Evolutionary conservation across 2,113 vertebrate species (phyloP).

Genomic region (Talpa occidentalis): DNA sequence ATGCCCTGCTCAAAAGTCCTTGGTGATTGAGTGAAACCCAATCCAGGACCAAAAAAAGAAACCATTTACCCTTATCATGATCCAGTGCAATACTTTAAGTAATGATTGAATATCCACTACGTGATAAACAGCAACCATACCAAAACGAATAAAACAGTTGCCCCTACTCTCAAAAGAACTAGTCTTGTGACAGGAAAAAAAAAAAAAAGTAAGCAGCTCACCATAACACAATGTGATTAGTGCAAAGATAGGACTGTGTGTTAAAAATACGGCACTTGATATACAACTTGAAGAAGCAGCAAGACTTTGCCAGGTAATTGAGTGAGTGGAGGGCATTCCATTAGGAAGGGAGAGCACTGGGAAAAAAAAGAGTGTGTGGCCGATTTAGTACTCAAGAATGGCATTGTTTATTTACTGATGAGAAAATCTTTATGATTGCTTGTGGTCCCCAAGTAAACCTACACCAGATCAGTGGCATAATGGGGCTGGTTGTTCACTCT

Average conservation of each 20-base stretch:
- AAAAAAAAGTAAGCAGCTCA: neutral
- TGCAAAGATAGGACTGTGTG: neutral
- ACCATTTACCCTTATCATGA: neutral
- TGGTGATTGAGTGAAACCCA: neutral
- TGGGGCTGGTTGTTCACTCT: neutral
- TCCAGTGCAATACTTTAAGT: neutral
- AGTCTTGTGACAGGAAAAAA: neutral
- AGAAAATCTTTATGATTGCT: neutral
- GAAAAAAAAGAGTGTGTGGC: neutral
- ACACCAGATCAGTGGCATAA: neutral
- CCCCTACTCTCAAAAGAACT: neutral
- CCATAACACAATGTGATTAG: neutral
- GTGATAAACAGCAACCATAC: neutral
- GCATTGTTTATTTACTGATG: neutral
- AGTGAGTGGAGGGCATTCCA: neutral
- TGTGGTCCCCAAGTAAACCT: neutral
- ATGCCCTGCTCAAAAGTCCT: neutral
- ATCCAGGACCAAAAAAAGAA: constrained; percentile 7
- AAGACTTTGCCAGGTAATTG: neutral
- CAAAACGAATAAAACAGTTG: neutral
- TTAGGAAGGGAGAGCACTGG: neutral
- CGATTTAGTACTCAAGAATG: neutral
- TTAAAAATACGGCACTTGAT: neutral
- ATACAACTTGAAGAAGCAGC: neutral
- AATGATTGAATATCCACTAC: neutral